Conservation (phyloP, 1,140 invertebrate species). For the Marisa cornuarietis region DNA sequence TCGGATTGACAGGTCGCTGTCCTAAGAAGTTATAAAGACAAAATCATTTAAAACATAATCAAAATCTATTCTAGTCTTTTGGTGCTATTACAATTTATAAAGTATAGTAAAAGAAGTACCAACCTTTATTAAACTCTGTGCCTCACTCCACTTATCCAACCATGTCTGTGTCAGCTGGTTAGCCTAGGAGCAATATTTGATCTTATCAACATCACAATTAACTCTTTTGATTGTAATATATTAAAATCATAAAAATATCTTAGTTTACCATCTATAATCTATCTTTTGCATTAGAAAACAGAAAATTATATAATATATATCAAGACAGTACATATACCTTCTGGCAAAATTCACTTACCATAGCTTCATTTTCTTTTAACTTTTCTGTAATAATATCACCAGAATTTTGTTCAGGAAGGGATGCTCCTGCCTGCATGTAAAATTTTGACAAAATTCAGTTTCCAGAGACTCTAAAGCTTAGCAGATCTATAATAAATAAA, state of each 20-base stretch:
- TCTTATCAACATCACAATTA: no score
- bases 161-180: conserved; percentile 53
- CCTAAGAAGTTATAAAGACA: conserved; percentile 34
- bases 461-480: no score
- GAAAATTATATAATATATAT: no score
- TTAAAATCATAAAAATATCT: no score
- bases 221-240: no score
- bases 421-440: no score
- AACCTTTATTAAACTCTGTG: conserved; percentile 53
- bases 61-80: not conserved
- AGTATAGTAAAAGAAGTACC: not conserved
- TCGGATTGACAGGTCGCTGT: conserved; percentile 78
- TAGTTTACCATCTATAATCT: no score
- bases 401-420: conserved; percentile 27
- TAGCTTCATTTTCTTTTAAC: conserved; percentile 47
- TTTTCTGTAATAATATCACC: conserved; percentile 37
- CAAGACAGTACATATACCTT: not conserved
- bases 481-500: no score
- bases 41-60: not conserved
- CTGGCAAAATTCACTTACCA: conserved; percentile 26
- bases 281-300: no score
- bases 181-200: conserved; percentile 17
- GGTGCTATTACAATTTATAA: no score
- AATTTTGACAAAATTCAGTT: no score
- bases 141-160: conserved; percentile 60